Conservation (phyloP, 2,888 invertebrate genomes). For the Oligia fasciuncula region DNA sequence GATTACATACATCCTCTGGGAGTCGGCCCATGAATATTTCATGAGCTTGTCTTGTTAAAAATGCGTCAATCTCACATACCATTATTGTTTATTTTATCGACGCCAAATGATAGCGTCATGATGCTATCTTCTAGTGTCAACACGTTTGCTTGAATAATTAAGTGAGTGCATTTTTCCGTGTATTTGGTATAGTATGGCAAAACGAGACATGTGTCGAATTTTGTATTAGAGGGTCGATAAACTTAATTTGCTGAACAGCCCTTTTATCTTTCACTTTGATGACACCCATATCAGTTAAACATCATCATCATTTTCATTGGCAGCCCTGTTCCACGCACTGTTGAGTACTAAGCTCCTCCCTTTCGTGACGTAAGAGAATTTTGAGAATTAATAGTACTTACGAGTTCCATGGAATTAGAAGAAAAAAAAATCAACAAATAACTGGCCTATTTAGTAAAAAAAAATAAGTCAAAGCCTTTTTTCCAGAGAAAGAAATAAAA, state of each 20-base stretch:
- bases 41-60: slow-evolving; percentile 86
- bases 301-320: neutral
- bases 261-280: neutral
- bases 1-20: slow-evolving; percentile 83
- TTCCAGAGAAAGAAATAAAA: neutral
- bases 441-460: neutral
- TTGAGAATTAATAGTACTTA: neutral
- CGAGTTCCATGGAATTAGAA: neutral
- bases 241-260: neutral
- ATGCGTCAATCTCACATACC: slow-evolving; percentile 81
- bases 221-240: slow-evolving; percentile 30
- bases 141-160: slow-evolving; percentile 60
- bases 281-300: neutral
- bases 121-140: slow-evolving; percentile 62
- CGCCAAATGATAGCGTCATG: slow-evolving; percentile 71
- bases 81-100: slow-evolving; percentile 83
- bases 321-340: neutral
- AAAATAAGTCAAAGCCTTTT: slow-evolving; percentile 2
- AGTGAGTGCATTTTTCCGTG: slow-evolving; percentile 54
- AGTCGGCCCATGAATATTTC: slow-evolving; percentile 81
- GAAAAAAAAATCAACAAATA: neutral
- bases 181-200: slow-evolving; percentile 35
- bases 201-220: slow-evolving; percentile 40
- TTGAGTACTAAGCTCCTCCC: neutral
- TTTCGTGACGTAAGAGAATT: neutral